phyloP scores from a whole-genome alignment of 1,140 invertebrate genomes.

The Leptopilina boulardi region DNA sequence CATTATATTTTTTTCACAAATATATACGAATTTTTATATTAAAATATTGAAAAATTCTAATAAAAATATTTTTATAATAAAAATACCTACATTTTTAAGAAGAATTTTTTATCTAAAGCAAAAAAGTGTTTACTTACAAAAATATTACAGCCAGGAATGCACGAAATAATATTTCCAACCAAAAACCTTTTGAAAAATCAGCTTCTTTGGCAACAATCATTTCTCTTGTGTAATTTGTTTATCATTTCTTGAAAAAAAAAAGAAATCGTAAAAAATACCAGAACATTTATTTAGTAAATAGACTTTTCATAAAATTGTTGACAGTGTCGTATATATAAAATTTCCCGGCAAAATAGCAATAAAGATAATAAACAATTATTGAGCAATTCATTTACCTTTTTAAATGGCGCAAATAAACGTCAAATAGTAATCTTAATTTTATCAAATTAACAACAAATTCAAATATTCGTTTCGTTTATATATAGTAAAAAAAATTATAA shows the following conservation, averaged over 20 bases:
- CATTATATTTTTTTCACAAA: too few species aligned
- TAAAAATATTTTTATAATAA: too few species aligned
- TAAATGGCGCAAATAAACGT: too few species aligned
- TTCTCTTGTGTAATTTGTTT: conserved; percentile 30
- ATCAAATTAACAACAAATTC: background rate
- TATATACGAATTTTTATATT: background rate
- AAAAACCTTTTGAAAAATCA: conserved; percentile 54
- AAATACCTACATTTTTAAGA: too few species aligned
- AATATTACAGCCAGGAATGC: conserved; percentile 66
- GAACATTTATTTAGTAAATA: background rate
- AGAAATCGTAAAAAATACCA: background rate
- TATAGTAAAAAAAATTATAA: too few species aligned
- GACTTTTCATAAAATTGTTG: background rate
- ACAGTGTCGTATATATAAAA: background rate
- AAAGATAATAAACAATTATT: background rate
- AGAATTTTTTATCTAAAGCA: conserved; percentile 29
- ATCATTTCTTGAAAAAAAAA: conserved; percentile 6
- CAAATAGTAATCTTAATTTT: too few species aligned
- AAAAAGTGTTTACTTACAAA: conserved; percentile 63
- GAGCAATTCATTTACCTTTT: background rate
- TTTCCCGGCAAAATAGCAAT: background rate
- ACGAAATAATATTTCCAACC: conserved; percentile 66
- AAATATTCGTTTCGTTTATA: too few species aligned
- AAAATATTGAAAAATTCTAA: too few species aligned
- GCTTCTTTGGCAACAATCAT: conserved; percentile 58